Base-by-base conservation (phyloP, 2,113 vertebrate genomes). In the Microtus ochrogaster region DNA sequence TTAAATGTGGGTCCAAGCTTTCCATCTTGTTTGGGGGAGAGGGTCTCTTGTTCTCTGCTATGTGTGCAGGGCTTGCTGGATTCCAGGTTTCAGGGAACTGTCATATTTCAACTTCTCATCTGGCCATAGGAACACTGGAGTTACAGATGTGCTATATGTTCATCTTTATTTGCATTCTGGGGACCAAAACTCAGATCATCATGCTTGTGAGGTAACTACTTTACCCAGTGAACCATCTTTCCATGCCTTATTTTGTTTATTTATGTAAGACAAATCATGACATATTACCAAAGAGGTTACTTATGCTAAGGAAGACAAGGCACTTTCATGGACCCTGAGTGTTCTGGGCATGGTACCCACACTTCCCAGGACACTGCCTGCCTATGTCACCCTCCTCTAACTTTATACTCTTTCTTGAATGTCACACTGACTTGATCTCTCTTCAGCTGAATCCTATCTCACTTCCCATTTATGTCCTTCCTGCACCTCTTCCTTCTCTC, bases 261-360 rank as follows among this genome's bases (percentile, higher is more conserved):
- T 58, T 83, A 63, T 39, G 2, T 63, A 26, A 9, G 28, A 36
- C 10, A 61, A 36, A 17, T 41, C 10, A 39, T 68, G 16, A 1
- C 13, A 79, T 68, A 44, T 93, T 70, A 82, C 30, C 11, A 6
- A 72, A 83, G 6, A 91, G 0, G 1, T 0, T 16, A 39, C 79
- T 79, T 92, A 87, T 74, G 33, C 3, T 39, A 14, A 49, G 39
- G 83, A 11, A 72, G n/a, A 61, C 30, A 68, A 68, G 7, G 5
- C 14, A 1, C 5, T 86, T 55, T 2, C 6, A 3, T 9, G 16
- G 12, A 0, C 44, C 1, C 47, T 3, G 3, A 44, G 61, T 65
- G 11, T 41, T 36, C 73, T 61, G 11, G 3, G 7, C 39, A 0
- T 52, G n/a, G 1, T 19, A 81, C 30, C 1, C 73, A 86, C 0